These are phyloP conservation scores for Parus major DNA, from an alignment of 2,113 vertebrate species.

Conservation along the genomic window DNA sequence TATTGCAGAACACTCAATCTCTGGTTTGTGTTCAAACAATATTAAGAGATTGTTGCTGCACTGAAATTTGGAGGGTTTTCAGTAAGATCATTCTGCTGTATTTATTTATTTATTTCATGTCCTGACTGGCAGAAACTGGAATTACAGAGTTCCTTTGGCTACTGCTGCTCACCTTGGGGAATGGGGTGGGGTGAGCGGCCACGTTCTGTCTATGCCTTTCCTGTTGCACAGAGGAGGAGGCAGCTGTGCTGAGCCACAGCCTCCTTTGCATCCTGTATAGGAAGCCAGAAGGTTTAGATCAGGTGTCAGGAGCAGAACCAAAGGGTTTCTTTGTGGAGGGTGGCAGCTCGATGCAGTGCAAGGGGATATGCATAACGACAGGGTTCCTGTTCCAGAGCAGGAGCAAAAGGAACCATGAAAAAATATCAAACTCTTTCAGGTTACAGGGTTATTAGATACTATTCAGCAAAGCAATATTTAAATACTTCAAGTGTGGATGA, in stretches of 20 bases:
- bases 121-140: not conserved
- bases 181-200: not conserved
- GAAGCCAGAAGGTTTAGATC: not conserved
- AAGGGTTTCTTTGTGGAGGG: slow-evolving; percentile 7
- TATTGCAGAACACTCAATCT: slow-evolving; percentile 25
- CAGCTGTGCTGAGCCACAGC: not conserved
- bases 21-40: slow-evolving; percentile 24
- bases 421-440: not conserved
- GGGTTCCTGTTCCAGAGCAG: slow-evolving; percentile 31
- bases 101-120: not conserved
- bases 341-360: not conserved
- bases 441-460: not conserved
- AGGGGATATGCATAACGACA: not conserved
- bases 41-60: not conserved
- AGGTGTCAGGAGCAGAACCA: not conserved
- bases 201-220: not conserved
- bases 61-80: slow-evolving; percentile 21
- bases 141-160: slow-evolving; percentile 44
- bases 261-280: not conserved
- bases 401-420: slow-evolving; percentile 35
- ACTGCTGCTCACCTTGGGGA: not conserved
- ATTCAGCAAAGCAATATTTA: slow-evolving; percentile 39
- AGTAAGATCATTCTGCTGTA: not conserved
- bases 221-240: not conserved
- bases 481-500: not conserved